Base-by-base conservation (phyloP, 1,140 invertebrate species). In the Meloidogyne exigua region DNA sequence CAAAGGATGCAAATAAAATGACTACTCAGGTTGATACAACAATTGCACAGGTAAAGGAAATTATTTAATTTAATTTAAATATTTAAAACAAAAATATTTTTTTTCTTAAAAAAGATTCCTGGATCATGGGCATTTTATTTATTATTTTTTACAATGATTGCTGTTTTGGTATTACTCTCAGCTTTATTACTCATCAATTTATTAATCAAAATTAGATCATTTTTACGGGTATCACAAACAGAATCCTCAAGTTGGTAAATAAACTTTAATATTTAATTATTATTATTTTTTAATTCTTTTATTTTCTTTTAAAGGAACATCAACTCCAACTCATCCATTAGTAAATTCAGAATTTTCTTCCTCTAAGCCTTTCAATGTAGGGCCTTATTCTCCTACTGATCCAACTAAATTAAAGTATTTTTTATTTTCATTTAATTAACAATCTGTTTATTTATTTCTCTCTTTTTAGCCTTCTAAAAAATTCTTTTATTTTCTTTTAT, bases 81-180 rank as follows among this genome's bases (percentile, higher is more conserved):
- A 23, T 9, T n/a, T 18, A 75, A 42, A n/a, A n/a, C n/a, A n/a
- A n/a, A n/a, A 65, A n/a, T 65, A 28, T 0, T 4, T 68, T 70
- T 67, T 26, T 7, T 23, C 2, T 25, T 36, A 18, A 28, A 75
- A 75, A 66, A 84, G 83, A 74, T 84, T 57, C 83, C 83, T 25
- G 82, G 83, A 66, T 71, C 84, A 9, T 85, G 83, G 83, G 79
- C 85, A 25, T 85, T 85, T 78, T 85, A 85, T 75, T 64, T 86
- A 36, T 65, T 85, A 18, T 87, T 85, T 62, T 82, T 85, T 23
- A 85, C 85, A n/a, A 69, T 85, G 15, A 85, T 85, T 28, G 70
- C 84, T 26, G 83, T 85, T n/a, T 78, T 85, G 28, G 77, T 85
- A 49, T 73, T 85, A 39, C 72, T 85, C 21, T 86, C 84, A 57